Conservation (phyloP, 2,113 vertebrate genomes). For the Nothobranchius kuhntae region DNA sequence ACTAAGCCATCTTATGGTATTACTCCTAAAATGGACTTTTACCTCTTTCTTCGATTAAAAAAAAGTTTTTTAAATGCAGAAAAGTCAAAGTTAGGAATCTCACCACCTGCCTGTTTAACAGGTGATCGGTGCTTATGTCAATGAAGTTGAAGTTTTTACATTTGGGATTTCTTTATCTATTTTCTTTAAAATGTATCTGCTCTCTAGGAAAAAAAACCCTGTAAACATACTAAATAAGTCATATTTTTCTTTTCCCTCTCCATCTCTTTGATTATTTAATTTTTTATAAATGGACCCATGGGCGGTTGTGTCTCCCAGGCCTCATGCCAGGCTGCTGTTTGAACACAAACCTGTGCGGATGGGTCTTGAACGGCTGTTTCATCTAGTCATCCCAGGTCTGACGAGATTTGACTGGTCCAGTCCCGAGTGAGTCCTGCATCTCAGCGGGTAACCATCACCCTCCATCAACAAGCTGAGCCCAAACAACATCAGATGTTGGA, state of each 20-base stretch:
- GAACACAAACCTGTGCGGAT: slow-evolving; percentile 77
- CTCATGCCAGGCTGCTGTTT: slow-evolving; percentile 72
- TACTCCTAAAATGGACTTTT: too few relatives aligned
- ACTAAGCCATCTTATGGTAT: too few relatives aligned
- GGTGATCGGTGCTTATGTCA: slow-evolving; percentile 55
- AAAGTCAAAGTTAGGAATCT: slow-evolving; percentile 54
- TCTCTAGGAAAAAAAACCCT: slow-evolving; percentile 73
- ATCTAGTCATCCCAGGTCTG: slow-evolving; percentile 73
- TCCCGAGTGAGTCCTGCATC: slow-evolving; percentile 74
- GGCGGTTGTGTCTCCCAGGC: slow-evolving; percentile 66
- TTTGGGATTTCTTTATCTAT: slow-evolving; percentile 56
- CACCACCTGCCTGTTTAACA: slow-evolving; percentile 51
- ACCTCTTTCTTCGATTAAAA: too few relatives aligned
- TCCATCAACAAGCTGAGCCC: slow-evolving; percentile 67
- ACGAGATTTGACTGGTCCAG: slow-evolving; percentile 75
- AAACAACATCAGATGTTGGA: slow-evolving; percentile 68
- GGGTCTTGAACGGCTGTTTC: slow-evolving; percentile 77
- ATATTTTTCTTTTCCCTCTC: slow-evolving; percentile 62
- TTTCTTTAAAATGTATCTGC: slow-evolving; percentile 67
- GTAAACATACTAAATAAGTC: slow-evolving; percentile 85
- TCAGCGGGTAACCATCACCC: slow-evolving; percentile 69
- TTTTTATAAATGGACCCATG: slow-evolving; percentile 67
- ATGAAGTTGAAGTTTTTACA: slow-evolving; percentile 47
- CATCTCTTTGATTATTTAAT: slow-evolving; percentile 21
- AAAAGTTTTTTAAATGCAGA: slow-evolving; percentile 45